Conservation (phyloP, 2,888 invertebrate genomes). For the Lydus trimaculatus region DNA sequence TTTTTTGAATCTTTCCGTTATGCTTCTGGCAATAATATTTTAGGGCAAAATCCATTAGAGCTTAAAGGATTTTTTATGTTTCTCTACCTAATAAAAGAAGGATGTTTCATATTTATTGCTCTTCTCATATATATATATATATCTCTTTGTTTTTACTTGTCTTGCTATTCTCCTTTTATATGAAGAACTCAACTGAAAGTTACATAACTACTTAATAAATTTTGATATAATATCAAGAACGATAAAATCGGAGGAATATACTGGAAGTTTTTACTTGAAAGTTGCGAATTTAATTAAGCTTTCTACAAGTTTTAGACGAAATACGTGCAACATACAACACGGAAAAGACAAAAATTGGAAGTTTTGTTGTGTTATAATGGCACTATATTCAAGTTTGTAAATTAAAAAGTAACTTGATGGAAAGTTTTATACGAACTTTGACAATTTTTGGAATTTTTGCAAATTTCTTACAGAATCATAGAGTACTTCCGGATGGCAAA, state of each 20-base stretch:
- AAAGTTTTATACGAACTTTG: neutral
- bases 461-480: too few relatives aligned
- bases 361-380: neutral
- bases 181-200: conserved; percentile 4
- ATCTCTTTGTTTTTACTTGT: neutral
- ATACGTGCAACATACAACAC: conserved; percentile 4
- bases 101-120: conserved; percentile 27
- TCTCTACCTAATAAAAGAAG: conserved; percentile 22
- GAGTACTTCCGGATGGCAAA: too few relatives aligned
- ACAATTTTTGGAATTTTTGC: too few relatives aligned
- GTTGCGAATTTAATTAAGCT: neutral
- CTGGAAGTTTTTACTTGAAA: neutral
- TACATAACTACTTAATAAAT: conserved; percentile 15
- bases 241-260: neutral
- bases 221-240: conserved; percentile 1
- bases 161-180: neutral
- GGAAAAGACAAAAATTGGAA: neutral
- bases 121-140: conserved; percentile 10
- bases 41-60: conserved; percentile 23
- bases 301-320: neutral
- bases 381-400: neutral
- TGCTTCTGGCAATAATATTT: conserved; percentile 18
- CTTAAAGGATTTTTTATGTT: conserved; percentile 27
- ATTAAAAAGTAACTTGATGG: neutral
- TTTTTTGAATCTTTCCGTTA: too few relatives aligned